phyloP scores from a whole-genome alignment of 2,888 invertebrate species.

The Meiosimyza decipiens region DNA sequence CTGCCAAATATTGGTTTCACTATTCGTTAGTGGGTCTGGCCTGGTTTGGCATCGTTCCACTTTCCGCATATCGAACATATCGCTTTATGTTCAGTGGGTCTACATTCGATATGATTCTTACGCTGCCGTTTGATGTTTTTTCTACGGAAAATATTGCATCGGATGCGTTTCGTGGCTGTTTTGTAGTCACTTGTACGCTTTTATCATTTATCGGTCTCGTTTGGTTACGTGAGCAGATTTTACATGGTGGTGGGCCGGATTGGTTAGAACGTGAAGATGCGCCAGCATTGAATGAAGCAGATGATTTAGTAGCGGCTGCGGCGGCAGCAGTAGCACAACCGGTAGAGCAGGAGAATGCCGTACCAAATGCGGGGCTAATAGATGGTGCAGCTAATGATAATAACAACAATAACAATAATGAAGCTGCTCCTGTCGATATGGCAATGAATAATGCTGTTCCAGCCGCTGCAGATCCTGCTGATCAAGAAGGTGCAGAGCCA shows the following conservation, averaged over 20 bases:
- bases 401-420: slow-evolving; percentile 63
- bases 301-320: slow-evolving; percentile 61
- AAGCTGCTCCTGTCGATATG: slow-evolving; percentile 57
- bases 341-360: slow-evolving; percentile 28
- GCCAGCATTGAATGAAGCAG: slow-evolving; percentile 61
- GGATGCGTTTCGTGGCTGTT: slow-evolving; percentile 95
- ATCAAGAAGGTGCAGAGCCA: slow-evolving; percentile 68
- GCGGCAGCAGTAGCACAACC: slow-evolving; percentile 63
- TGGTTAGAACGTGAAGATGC: slow-evolving; percentile 84
- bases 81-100: slow-evolving; percentile 92
- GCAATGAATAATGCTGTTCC: slow-evolving; percentile 62
- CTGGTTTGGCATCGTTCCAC: slow-evolving; percentile 96
- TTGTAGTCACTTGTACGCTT: slow-evolving; percentile 95
- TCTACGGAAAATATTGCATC: slow-evolving; percentile 92
- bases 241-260: slow-evolving; percentile 97
- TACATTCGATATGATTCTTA: slow-evolving; percentile 81
- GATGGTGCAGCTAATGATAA: slow-evolving; percentile 36
- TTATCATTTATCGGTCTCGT: slow-evolving; percentile 97
- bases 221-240: slow-evolving; percentile 97
- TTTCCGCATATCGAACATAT: slow-evolving; percentile 96
- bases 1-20: slow-evolving; percentile 96
- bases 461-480: slow-evolving; percentile 64
- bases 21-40: slow-evolving; percentile 96
- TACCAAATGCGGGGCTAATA: slow-evolving; percentile 38
- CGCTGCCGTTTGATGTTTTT: slow-evolving; percentile 90